Conservation (phyloP, 2,888 invertebrate species). For the Calameuta pallipes region DNA sequence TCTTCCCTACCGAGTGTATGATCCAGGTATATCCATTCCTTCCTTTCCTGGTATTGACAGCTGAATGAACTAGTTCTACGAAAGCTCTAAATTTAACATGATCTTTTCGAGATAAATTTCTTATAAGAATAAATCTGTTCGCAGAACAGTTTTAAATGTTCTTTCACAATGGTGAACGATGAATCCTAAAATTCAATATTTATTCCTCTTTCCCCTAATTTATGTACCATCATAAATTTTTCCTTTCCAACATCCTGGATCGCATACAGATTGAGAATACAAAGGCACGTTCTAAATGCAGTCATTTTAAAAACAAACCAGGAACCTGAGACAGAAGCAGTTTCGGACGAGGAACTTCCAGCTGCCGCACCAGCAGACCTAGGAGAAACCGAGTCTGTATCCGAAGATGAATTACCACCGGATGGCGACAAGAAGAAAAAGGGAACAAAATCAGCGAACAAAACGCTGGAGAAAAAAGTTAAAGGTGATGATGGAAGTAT, state of each 20-base stretch:
- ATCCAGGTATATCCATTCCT: slow-evolving; percentile 38
- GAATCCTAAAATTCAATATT: neutral
- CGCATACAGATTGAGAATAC: neutral
- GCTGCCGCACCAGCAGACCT: slow-evolving; percentile 79
- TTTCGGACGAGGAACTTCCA: slow-evolving; percentile 86
- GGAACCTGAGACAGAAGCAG: slow-evolving; percentile 86
- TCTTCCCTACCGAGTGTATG: slow-evolving; percentile 38
- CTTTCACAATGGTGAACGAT: neutral
- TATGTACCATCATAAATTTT: slow-evolving; percentile 2
- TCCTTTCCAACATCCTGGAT: neutral
- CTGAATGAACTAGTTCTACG: neutral
- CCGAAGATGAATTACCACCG: slow-evolving; percentile 84
- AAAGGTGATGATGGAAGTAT: slow-evolving; percentile 65
- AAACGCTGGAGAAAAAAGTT: slow-evolving; percentile 59
- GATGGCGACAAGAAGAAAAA: slow-evolving; percentile 69
- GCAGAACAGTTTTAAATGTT: neutral
- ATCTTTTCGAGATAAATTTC: neutral
- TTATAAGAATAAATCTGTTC: neutral
- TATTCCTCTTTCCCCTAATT: slow-evolving; percentile 6
- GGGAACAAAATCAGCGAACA: slow-evolving; percentile 66
- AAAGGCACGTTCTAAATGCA: neutral
- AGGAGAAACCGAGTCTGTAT: slow-evolving; percentile 86
- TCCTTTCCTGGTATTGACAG: neutral
- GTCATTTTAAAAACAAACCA: slow-evolving; percentile 54
- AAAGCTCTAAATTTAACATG: neutral